Base-by-base conservation (phyloP, 2,888 invertebrate genomes). In the Drosophila borealis region DNA sequence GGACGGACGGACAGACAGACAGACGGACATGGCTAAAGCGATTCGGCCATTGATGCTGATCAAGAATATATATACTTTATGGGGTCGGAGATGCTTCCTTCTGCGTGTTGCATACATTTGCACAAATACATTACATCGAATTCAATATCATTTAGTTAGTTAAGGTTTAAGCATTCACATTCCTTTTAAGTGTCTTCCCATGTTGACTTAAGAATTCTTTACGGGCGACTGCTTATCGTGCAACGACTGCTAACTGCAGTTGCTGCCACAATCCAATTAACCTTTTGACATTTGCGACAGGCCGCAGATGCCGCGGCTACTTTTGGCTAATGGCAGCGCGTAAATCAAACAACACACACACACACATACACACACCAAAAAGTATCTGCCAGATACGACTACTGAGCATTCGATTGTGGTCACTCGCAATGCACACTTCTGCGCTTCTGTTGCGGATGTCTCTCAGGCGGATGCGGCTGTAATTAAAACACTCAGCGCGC, bases 191-290 rank as follows among this genome's bases (percentile, higher is more conserved):
- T 45, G 54, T 29, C 51, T 54, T 39, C 39, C 17, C 36, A 42
- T 42, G 42, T 51, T 61, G 51, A 29, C 19, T 42, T 14, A 21
- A 36, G 33, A 48, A 66, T 71, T 56, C 67, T 70, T 57, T 33
- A 37, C 41, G 56, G 37, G 29, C 42, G 48, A 37, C 60, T 61
- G 57, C 70, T 75, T 62, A 65, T 48, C 50, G 70, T 39, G 37
- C 17, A 17, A 33, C 33, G 36, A 17, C 45, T 34, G 46, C 49
- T 37, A 9, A 33, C 46, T 44, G 63, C 59, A 51, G 69, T 57
- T 76, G 80, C 74, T 77, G 87, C 84, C 87, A 79, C 83, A 83
- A 83, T 83, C 83, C 83, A 83, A 83, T 83, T 83, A 83, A 83
- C 83, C 83, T 83, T 83, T 68, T 75, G 87, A 87, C 83, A 83